These are phyloP conservation scores for Microcebus jonahi DNA, from an alignment of 2,113 vertebrate species.

Conservation along the genomic window DNA sequence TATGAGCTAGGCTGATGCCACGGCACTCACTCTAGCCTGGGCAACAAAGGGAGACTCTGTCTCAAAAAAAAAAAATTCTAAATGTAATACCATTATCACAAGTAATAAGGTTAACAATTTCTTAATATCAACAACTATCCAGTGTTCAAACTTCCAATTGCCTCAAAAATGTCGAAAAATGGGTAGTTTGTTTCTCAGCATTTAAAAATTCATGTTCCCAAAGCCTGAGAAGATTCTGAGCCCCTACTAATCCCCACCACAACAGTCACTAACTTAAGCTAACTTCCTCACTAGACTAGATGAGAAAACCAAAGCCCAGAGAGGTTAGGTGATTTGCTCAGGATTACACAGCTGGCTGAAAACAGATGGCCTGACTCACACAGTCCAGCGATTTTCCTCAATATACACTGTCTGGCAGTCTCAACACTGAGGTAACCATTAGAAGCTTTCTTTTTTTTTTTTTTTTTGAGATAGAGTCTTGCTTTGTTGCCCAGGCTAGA, in stretches of 20 bases:
- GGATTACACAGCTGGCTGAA: neutral
- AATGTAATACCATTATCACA: conserved; percentile 10
- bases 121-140: neutral
- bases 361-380: neutral
- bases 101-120: conserved; percentile 9
- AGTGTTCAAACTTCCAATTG: neutral
- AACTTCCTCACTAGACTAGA: neutral
- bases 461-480: too few species aligned
- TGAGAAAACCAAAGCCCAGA: neutral
- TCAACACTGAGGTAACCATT: neutral
- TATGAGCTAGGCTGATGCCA: too few species aligned
- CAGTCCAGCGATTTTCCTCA: neutral
- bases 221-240: neutral
- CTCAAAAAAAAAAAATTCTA: neutral
- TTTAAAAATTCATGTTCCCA: neutral
- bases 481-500: too few species aligned
- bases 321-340: neutral
- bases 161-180: conserved; percentile 1
- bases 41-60: too few species aligned
- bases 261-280: neutral
- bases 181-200: neutral
- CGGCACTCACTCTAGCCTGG: too few species aligned
- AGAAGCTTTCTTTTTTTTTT: neutral
- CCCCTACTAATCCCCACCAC: neutral
- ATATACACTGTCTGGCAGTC: neutral